A percentile compares a stretch with the other conserved stretches of the same genome.
These are phyloP conservation scores for Elaphurus davidianus DNA, from an alignment of 2,113 vertebrate species.

Conservation along the genomic window DNA sequence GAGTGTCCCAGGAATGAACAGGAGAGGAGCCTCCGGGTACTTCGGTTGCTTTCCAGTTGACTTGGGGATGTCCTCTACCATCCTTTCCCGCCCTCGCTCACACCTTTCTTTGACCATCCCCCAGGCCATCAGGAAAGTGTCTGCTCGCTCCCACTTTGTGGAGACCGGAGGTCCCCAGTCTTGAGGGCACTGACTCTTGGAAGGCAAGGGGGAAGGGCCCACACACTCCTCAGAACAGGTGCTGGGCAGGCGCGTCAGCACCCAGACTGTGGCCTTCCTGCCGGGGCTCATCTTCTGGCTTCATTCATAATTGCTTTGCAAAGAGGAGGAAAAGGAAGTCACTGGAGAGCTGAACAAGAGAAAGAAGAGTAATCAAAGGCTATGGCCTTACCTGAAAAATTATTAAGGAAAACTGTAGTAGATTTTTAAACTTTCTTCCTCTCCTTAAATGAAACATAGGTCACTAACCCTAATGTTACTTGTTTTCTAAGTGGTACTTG, in stretches of 20 bases:
- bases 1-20: background rate
- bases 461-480: background rate
- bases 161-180: background rate
- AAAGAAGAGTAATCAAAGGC: background rate
- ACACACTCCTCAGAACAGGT: fast-evolving
- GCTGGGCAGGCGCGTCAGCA: background rate
- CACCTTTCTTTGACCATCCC: background rate
- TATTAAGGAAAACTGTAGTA: background rate
- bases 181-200: background rate
- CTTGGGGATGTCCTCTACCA: background rate
- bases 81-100: background rate
- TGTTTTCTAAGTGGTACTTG: background rate
- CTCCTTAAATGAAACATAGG: background rate
- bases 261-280: background rate
- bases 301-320: fast-evolving
- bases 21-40: background rate
- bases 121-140: background rate
- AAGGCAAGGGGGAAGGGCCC: background rate
- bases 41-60: background rate
- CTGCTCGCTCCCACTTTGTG: background rate
- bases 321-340: background rate
- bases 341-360: background rate
- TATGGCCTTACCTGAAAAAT: background rate
- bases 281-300: background rate
- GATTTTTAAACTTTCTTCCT: background rate